Conservation (phyloP, 2,888 invertebrate species). For the Drosophila neotestacea region DNA sequence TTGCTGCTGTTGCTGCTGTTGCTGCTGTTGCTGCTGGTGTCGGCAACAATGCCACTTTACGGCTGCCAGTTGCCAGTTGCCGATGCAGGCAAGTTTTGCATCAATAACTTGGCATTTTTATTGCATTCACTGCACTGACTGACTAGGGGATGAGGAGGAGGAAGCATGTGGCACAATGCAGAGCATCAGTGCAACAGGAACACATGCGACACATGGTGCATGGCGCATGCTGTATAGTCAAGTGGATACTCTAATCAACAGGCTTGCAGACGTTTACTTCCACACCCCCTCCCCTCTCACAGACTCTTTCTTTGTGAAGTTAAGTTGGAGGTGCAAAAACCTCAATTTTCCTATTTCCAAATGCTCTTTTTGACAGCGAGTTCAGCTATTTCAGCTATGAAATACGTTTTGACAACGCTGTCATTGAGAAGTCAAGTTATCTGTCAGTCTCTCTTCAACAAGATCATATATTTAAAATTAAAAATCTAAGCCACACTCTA, state of each 20-base stretch:
- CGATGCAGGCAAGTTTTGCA: constrained; percentile 43
- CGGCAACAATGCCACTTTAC: constrained; percentile 22
- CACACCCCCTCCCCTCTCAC: not conserved
- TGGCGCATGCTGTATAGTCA: constrained; percentile 11
- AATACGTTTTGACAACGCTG: constrained; percentile 1
- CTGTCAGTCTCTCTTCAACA: not conserved
- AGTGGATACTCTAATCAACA: constrained; percentile 51
- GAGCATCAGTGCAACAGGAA: not conserved
- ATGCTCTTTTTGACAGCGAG: not conserved
- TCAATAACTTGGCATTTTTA: constrained; percentile 64
- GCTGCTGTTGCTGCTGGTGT: constrained; percentile 7
- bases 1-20: not conserved
- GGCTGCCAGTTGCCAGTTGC: constrained; percentile 5
- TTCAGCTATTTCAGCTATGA: constrained; percentile 12
- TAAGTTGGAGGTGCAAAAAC: constrained; percentile 11
- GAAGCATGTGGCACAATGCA: constrained; percentile 2
- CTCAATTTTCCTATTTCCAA: constrained; percentile 7
- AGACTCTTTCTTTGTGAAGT: too few relatives aligned
- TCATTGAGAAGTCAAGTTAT: not conserved
- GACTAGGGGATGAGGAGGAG: not conserved
- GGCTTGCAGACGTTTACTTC: constrained; percentile 26
- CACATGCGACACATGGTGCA: constrained; percentile 9
- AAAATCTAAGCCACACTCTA: too few relatives aligned
- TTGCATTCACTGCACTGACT: constrained; percentile 23
- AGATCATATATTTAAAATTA: too few relatives aligned